Evolutionary conservation across 2,888 invertebrate genomes (phyloP).

Genomic region (Idaea aversata): DNA sequence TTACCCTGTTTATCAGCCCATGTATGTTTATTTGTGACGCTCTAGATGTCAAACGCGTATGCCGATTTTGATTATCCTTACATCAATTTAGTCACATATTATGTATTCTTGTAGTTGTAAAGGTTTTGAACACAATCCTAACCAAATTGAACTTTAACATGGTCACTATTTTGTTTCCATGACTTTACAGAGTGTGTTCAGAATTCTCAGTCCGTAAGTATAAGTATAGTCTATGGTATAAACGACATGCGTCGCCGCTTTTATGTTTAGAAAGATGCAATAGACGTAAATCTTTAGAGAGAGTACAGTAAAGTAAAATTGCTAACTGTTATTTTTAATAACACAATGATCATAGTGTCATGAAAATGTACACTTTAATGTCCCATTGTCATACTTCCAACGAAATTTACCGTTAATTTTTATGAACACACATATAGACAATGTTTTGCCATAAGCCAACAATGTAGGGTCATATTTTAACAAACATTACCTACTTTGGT

Average conservation of each 20-base stretch:
- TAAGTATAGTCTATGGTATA: no score
- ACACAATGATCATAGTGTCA: background rate
- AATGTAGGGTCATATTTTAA: background rate
- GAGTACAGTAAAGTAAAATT: background rate
- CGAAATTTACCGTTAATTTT: slow-evolving; percentile 1
- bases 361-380: background rate
- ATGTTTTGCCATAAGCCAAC: slow-evolving; percentile 1
- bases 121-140: no score
- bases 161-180: no score
- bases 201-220: no score
- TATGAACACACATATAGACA: background rate
- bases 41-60: no score
- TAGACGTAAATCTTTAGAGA: background rate
- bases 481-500: background rate
- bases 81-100: no score
- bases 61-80: no score
- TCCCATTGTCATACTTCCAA: slow-evolving; percentile 1
- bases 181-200: no score
- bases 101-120: no score
- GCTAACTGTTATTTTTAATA: background rate
- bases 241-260: background rate
- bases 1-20: no score
- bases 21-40: no score
- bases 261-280: background rate
- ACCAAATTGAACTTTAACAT: no score